phyloP scores from a whole-genome alignment of 1,140 invertebrate species.

The Bombus turneri region DNA sequence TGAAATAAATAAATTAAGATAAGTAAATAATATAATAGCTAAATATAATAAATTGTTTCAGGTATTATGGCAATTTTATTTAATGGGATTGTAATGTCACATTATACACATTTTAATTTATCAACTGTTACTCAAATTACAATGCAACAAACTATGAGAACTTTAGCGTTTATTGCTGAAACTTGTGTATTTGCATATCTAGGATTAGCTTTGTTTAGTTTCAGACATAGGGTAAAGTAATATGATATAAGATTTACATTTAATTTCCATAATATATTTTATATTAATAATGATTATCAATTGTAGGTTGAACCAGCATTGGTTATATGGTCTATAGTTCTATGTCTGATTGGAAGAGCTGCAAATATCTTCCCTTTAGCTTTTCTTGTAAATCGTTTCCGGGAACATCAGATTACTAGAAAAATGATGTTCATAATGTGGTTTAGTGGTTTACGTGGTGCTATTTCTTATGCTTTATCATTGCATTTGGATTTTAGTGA shows the following conservation, averaged over 20 bases:
- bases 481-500: conserved; percentile 97
- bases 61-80: conserved; percentile 99
- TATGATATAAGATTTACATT: conserved; percentile 1
- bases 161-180: conserved; percentile 98
- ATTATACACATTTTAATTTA: conserved; percentile 99
- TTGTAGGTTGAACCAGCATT: conserved; percentile 88
- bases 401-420: conserved; percentile 98
- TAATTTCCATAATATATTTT: conserved; percentile 11
- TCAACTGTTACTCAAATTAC: conserved; percentile 99
- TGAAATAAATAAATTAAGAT: not conserved
- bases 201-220: conserved; percentile 98
- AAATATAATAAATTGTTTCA: conserved; percentile 76
- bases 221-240: conserved; percentile 87
- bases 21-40: conserved; percentile 8
- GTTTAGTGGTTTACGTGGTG: conserved; percentile 98
- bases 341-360: conserved; percentile 96
- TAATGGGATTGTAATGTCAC: conserved; percentile 99
- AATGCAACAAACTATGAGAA: conserved; percentile 99
- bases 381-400: conserved; percentile 96
- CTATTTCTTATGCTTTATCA: conserved; percentile 98
- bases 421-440: conserved; percentile 99
- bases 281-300: conserved; percentile 26
- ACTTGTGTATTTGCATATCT: conserved; percentile 99
- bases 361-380: conserved; percentile 98
- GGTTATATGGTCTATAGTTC: conserved; percentile 96